Evolutionary conservation across 2,888 invertebrate species (phyloP), one percentile per base, ranked within the genome.

Genomic region (Pyrgus malvae): DNA sequence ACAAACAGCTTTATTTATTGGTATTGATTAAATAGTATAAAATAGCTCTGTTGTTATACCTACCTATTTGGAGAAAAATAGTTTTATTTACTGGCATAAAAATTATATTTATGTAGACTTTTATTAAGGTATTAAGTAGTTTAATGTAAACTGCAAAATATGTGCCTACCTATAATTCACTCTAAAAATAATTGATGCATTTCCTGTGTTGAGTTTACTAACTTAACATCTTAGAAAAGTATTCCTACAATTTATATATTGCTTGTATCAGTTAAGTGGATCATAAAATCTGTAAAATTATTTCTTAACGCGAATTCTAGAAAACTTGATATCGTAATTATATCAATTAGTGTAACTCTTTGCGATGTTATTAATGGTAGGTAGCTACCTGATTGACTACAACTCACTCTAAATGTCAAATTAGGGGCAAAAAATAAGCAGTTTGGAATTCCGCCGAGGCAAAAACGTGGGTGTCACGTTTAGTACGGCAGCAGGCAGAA

Each of bases 381-480:
- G 46, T 25, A 25, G 16, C 33, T 31, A 49, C 12, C 40, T 48
- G 23, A 19, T 11, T 40, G 21, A 29, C 11, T 31, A 38, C 8
- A 25, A 44, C 19, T 37, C 25, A 31, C 8, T 17, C 41, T 55
- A 61, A 62, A 61, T 62, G 60, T 53, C 62, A 62, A 61, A 62
- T 62, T 16, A 25, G 55, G 55, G 49, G 48, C 63, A 70, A 76
- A 76, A 78, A 72, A 62, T 60, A 40, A 61, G 66, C 60, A 63
- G 68, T 63, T 66, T 65, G 74, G 75, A 74, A 78, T 78, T 68
- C 56, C 59, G 61, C 56, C 59, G 61, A 58, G 53, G 62, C 67
- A 77, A 78, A 79, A 76, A 76, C 62, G 69, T 70, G 66, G 67
- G 69, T 64, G 68, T 60, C 35, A 60, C 58, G n/a, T n/a, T n/a